These are phyloP conservation scores for Chelmon rostratus DNA, from an alignment of 2,797 vertebrate genomes.

Conservation along the genomic window DNA sequence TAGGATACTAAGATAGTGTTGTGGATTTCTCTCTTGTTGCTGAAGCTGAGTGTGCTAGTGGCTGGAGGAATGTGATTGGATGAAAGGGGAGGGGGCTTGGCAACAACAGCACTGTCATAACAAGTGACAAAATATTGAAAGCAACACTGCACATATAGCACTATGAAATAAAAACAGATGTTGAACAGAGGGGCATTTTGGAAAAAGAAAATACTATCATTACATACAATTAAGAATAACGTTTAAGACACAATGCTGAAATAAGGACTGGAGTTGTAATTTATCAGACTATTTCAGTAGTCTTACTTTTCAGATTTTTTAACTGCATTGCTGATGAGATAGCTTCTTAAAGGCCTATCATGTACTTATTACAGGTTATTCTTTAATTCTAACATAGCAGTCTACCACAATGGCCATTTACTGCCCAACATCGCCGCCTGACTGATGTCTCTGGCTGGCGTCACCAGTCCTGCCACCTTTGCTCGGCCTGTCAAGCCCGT, in stretches of 20 bases:
- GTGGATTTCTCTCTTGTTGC: neutral
- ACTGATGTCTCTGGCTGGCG: slow-evolving; percentile 67
- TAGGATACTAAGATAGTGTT: neutral
- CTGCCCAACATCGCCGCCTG: neutral
- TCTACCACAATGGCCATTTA: neutral
- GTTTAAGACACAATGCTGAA: neutral
- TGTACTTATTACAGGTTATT: neutral
- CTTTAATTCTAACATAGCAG: neutral
- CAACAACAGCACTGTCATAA: neutral
- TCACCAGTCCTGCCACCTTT: slow-evolving; percentile 75
- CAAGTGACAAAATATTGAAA: neutral
- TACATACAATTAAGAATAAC: neutral
- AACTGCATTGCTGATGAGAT: neutral
- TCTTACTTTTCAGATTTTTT: neutral
- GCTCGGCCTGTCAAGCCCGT: slow-evolving; percentile 62
- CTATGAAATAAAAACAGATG: neutral
- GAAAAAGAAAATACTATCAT: neutral
- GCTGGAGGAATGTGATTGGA: slow-evolving; percentile 18
- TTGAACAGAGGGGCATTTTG: neutral
- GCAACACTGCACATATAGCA: neutral
- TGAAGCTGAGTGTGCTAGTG: neutral
- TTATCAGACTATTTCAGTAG: too few relatives aligned
- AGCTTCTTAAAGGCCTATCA: neutral
- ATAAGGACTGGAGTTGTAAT: too few relatives aligned
- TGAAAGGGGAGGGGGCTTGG: neutral